Evolutionary conservation across 2,888 invertebrate species (phyloP).

Genomic region (Drosophila atripex): DNA sequence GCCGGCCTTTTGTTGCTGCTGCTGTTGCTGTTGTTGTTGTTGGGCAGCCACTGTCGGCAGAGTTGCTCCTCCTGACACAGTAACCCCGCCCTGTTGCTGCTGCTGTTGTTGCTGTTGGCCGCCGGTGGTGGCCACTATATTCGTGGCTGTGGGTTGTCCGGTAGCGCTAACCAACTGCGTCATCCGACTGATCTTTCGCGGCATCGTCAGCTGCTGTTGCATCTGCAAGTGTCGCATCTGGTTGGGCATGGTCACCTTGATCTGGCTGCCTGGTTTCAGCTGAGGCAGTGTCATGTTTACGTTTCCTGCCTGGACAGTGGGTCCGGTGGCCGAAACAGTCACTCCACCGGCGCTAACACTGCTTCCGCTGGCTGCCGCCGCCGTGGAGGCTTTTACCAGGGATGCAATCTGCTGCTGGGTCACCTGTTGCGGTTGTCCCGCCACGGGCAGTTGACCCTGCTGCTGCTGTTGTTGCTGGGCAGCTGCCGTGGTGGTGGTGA

Average conservation of each 20-base stretch:
- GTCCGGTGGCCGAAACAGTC: slow-evolving; percentile 78
- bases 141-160: slow-evolving; percentile 69
- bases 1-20: slow-evolving; percentile 73
- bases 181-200: slow-evolving; percentile 87
- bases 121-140: slow-evolving; percentile 57
- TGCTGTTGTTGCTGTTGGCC: slow-evolving; percentile 61
- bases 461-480: slow-evolving; percentile 78
- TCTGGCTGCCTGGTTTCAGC: slow-evolving; percentile 83
- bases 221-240: slow-evolving; percentile 88
- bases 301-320: slow-evolving; percentile 69
- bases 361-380: slow-evolving; percentile 77
- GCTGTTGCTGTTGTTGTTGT: slow-evolving; percentile 61
- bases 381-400: slow-evolving; percentile 83
- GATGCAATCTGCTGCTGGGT: slow-evolving; percentile 82
- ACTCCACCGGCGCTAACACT: slow-evolving; percentile 73
- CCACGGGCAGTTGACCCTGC: slow-evolving; percentile 56
- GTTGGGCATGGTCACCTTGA: slow-evolving; percentile 86
- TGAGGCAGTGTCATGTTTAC: slow-evolving; percentile 83
- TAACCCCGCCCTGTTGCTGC: slow-evolving; percentile 59
- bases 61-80: slow-evolving; percentile 45
- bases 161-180: slow-evolving; percentile 84
- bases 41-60: slow-evolving; percentile 73
- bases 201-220: slow-evolving; percentile 85
- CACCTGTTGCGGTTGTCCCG: slow-evolving; percentile 82
- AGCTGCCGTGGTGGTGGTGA: slow-evolving; percentile 82